A percentile compares a stretch with the other conserved stretches of the same genome.
Evolutionary conservation across 2,797 vertebrate species (phyloP).

Genomic region (Gorsachius magnificus): DNA sequence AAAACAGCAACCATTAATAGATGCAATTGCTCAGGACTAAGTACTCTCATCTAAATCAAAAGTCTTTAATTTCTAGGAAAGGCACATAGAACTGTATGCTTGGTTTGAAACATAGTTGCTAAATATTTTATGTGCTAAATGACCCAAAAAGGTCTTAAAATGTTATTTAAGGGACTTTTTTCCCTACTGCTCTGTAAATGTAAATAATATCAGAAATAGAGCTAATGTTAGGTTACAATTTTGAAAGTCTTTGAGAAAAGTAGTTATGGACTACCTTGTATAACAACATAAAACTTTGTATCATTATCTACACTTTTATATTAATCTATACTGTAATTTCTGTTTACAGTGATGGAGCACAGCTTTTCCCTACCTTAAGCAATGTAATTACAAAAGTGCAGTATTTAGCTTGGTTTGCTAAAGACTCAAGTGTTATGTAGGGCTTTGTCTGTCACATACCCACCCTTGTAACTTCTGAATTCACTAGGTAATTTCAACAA

Average conservation of each 20-base stretch:
- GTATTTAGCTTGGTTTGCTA: not conserved
- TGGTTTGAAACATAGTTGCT: not conserved
- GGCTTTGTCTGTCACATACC: not conserved
- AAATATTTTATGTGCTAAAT: not conserved
- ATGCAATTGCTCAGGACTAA: not conserved
- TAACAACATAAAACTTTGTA: not conserved
- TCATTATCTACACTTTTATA: not conserved
- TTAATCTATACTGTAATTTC: not conserved
- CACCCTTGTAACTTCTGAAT: not conserved
- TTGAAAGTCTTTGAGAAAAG: not conserved
- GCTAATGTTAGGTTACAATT: not conserved
- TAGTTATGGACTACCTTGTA: not conserved
- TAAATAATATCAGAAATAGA: not conserved
- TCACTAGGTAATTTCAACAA: not conserved
- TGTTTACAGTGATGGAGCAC: not conserved
- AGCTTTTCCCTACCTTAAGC: not conserved
- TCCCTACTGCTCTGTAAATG: not conserved
- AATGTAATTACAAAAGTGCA: not conserved
- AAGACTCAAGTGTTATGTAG: not conserved
- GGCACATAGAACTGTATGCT: not conserved
- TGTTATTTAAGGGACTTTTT: not conserved
- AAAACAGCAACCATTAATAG: not conserved
- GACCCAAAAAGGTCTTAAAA: not conserved
- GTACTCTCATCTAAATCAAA: not conserved
- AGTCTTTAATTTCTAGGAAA: not conserved